Conservation (phyloP, 2,888 invertebrate species). For the Zeuzera pyrina region DNA sequence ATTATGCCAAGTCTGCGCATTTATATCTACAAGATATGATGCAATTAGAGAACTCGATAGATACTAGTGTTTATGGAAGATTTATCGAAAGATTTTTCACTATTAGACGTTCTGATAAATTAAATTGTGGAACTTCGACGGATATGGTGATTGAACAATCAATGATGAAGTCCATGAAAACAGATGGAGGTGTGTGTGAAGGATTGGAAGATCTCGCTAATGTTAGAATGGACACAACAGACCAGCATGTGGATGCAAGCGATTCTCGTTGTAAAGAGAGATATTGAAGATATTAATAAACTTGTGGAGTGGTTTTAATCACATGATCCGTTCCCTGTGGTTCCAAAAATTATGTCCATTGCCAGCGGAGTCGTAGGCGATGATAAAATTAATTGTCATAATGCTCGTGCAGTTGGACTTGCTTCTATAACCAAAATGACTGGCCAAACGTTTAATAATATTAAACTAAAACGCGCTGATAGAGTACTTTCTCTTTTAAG, state of each 20-base stretch:
- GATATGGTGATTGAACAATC: conserved; percentile 34
- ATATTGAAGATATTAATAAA: conserved; percentile 16
- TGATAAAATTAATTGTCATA: conserved; percentile 21
- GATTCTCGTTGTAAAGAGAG: conserved; percentile 28
- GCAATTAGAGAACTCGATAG: conserved; percentile 21
- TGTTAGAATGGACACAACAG: conserved; percentile 26
- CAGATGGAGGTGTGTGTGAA: conserved; percentile 37
- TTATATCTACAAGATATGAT: conserved; percentile 28
- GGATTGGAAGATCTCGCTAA: conserved; percentile 26
- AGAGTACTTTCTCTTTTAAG: conserved; percentile 30
- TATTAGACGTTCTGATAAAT: conserved; percentile 33
- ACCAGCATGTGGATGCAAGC: conserved; percentile 38
- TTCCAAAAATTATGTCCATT: conserved; percentile 16
- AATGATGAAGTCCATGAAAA: conserved; percentile 32
- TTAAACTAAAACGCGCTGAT: conserved; percentile 29
- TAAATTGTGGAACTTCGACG: conserved; percentile 34
- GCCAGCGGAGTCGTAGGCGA: conserved; percentile 19
- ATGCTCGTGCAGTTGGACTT: conserved; percentile 23
- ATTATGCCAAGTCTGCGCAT: conserved; percentile 22
- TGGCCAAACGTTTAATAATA: conserved; percentile 21
- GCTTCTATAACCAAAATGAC: conserved; percentile 18
- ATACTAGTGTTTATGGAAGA: conserved; percentile 24
- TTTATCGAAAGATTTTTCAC: conserved; percentile 32
- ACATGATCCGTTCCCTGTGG: conserved; percentile 27
- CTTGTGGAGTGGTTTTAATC: conserved; percentile 27